phyloP scores from a whole-genome alignment of 2,797 vertebrate genomes.

The Melanotaenia trifasciata region DNA sequence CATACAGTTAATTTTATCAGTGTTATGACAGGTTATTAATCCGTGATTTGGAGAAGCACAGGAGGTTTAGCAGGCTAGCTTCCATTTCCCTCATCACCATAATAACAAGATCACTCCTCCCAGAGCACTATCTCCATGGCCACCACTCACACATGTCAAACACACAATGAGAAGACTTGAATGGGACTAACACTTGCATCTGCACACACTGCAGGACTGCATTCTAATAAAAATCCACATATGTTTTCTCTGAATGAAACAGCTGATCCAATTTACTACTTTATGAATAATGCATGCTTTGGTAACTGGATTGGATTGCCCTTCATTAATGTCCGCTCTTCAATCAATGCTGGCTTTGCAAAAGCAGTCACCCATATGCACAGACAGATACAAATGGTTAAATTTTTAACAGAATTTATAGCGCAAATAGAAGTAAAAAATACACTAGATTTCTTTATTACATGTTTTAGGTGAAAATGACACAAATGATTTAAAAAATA shows the following conservation, averaged over 20 bases:
- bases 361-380: constrained; percentile 23
- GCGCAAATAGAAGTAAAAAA: background rate
- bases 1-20: constrained; percentile 14
- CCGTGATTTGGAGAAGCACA: constrained; percentile 24
- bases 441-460: background rate
- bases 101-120: constrained; percentile 63
- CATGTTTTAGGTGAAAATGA: constrained; percentile 27
- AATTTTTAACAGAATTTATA: constrained; percentile 24
- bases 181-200: constrained; percentile 61
- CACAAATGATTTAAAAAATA: constrained; percentile 18
- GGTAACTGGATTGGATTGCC: constrained; percentile 67
- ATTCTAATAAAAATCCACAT: constrained; percentile 37
- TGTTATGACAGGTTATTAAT: constrained; percentile 18
- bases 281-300: constrained; percentile 76
- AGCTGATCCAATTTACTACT: constrained; percentile 74
- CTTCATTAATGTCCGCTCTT: constrained; percentile 40
- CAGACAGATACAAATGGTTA: constrained; percentile 31
- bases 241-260: constrained; percentile 50
- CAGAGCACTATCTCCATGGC: constrained; percentile 76
- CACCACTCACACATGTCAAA: constrained; percentile 70
- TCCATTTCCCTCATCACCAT: constrained; percentile 64
- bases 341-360: constrained; percentile 45
- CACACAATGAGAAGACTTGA: constrained; percentile 70
- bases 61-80: constrained; percentile 43
- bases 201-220: constrained; percentile 47